Conservation (phyloP, 2,113 vertebrate genomes). For the Hyperopisus bebe region DNA sequence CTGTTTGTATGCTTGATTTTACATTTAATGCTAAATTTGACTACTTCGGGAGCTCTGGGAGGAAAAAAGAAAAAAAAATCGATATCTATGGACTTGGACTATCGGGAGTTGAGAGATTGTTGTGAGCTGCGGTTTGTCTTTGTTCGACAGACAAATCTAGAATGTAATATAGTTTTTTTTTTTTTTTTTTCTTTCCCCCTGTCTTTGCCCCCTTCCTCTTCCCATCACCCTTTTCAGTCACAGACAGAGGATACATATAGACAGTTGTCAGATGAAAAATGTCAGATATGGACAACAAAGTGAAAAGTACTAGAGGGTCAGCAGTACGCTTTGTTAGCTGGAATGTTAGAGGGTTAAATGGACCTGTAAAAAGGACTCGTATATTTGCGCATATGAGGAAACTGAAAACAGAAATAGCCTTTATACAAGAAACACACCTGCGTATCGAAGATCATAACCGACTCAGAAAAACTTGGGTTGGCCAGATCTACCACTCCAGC, state of each 20-base stretch:
- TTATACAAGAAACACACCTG: neutral
- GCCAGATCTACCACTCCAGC: neutral
- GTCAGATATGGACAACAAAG: neutral
- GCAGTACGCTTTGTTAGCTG: neutral
- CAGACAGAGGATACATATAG: neutral
- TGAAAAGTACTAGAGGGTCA: neutral
- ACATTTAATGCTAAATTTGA: no score
- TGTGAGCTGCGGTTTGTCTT: no score
- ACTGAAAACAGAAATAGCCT: neutral
- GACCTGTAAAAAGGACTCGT: neutral
- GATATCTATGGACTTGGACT: no score
- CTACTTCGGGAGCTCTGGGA: no score
- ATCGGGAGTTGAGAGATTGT: no score
- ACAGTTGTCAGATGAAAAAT: neutral
- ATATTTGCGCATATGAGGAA: neutral
- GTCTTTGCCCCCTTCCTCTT: neutral
- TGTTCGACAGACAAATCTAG: no score
- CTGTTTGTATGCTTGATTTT: no score
- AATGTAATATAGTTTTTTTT: no score
- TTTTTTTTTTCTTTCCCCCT: no score
- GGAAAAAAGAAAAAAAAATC: no score
- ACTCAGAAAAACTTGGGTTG: neutral
- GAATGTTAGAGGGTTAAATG: neutral
- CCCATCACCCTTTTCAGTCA: neutral
- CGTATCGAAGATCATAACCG: neutral